Base-by-base conservation (phyloP, 1,140 invertebrate species). In the Drosophila subobscura region DNA sequence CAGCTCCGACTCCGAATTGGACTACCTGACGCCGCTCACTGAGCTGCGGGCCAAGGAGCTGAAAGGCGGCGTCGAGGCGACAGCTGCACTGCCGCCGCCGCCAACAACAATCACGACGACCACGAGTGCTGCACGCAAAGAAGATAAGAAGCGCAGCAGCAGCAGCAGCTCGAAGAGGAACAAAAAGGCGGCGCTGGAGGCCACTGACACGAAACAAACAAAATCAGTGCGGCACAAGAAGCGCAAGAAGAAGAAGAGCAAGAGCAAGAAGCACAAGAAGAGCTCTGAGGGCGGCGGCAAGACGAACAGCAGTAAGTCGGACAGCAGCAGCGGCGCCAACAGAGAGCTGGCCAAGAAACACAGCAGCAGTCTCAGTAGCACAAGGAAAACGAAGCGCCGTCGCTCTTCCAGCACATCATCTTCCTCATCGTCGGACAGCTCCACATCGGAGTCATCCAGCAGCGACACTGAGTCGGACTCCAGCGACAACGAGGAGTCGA, bases 1-100 rank as follows among this genome's bases (percentile, higher is more conserved):
- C 12, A 98, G 97, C 55, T 98, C 97, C 71, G 96, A 98, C 73
- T 94, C 94, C 42, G 96, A 96, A 58, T 94, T 96, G 59, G 95
- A 97, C 60, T 96, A 96, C 91, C 92, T 94, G 1, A 97, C 97
- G 3, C 97, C 97, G 8, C 90, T 98, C 14, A 97, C 96, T 27
- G 94, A 95, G 64, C 91, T 98, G 47, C 92, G 96, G 40, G 95
- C 96, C 67, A 94, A 95, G 56, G 97, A 97, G 90, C 89, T 97
- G 0, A 86, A 88, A 52, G 47, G 65, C 16, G 64, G 80, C 33
- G 56, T 93, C 93, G 67, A 58, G 93, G 94, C 66, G 96, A 95
- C 77, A 56, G 93, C 12, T 27, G 63, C 53, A 29, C 22, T 22
- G 20, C 29, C 23, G 23, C 41, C 61, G n/a, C 50, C 52, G 29